A percentile compares a stretch with the other conserved stretches of the same genome.
Conservation (phyloP, 2,113 vertebrate species). For the Oreamnos americanus region DNA sequence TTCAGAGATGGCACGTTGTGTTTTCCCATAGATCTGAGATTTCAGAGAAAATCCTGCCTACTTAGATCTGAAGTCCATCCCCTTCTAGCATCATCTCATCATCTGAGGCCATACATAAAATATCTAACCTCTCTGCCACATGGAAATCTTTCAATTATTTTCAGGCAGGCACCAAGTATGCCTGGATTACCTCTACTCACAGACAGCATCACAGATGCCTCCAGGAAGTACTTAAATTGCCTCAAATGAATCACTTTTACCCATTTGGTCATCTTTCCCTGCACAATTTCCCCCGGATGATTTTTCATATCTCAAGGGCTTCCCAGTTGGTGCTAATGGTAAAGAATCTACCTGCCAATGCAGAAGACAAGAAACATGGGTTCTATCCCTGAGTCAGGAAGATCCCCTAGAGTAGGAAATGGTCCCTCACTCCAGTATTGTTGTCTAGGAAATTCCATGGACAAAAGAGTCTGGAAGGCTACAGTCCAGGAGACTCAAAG, state of each 20-base stretch:
- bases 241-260: not conserved
- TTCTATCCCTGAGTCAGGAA: not conserved
- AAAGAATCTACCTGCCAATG: not conserved
- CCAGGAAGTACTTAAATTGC: not conserved
- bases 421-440: not conserved
- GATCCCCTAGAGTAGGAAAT: not conserved
- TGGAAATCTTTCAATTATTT: not conserved
- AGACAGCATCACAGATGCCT: fast-evolving
- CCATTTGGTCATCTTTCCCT: not conserved
- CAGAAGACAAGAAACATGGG: not conserved
- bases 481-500: not conserved
- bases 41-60: not conserved
- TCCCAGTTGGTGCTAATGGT: not conserved
- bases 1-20: fast-evolving
- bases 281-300: not conserved
- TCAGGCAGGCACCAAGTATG: fast-evolving
- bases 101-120: not conserved
- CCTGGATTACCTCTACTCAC: not conserved
- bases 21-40: not conserved
- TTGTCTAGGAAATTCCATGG: not conserved
- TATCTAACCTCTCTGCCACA: not conserved
- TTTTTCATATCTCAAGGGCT: not conserved
- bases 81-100: too few relatives aligned
- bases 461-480: not conserved
- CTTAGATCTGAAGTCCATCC: not conserved